Conservation (phyloP, 1,140 invertebrate genomes). For the Rhysida immarginata region DNA sequence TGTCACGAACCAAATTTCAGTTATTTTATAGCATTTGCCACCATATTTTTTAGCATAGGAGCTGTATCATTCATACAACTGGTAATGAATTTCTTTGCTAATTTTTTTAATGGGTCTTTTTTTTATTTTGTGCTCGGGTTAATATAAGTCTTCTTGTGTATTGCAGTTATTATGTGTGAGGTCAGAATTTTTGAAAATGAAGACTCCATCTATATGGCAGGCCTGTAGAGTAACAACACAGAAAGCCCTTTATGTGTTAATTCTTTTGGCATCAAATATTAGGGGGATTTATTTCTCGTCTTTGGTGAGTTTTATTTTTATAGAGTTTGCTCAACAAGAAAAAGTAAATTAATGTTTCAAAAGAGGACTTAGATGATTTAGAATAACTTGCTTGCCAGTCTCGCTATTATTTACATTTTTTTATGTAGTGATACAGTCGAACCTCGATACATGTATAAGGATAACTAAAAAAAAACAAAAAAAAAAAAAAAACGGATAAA, state of each 20-base stretch:
- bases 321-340: background rate
- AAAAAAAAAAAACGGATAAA: too few relatives aligned
- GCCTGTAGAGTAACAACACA: conserved; percentile 78
- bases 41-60: conserved; percentile 63
- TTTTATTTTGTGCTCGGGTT: conserved; percentile 2
- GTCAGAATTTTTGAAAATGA: conserved; percentile 60
- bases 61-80: conserved; percentile 74
- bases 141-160: too few relatives aligned
- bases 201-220: conserved; percentile 56
- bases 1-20: conserved; percentile 45
- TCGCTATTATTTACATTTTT: background rate
- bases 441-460: background rate
- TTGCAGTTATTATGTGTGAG: conserved; percentile 26
- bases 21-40: conserved; percentile 56
- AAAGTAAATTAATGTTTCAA: background rate
- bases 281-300: conserved; percentile 78
- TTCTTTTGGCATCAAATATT: conserved; percentile 68
- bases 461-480: background rate
- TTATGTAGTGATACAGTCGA: background rate
- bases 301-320: conserved; percentile 45
- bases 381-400: background rate
- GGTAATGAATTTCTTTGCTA: conserved; percentile 41
- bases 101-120: background rate
- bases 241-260: conserved; percentile 77
- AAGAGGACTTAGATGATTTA: background rate